These are phyloP conservation scores for Hemibagrus wyckioides DNA, from an alignment of 2,113 vertebrate species.

Conservation along the genomic window DNA sequence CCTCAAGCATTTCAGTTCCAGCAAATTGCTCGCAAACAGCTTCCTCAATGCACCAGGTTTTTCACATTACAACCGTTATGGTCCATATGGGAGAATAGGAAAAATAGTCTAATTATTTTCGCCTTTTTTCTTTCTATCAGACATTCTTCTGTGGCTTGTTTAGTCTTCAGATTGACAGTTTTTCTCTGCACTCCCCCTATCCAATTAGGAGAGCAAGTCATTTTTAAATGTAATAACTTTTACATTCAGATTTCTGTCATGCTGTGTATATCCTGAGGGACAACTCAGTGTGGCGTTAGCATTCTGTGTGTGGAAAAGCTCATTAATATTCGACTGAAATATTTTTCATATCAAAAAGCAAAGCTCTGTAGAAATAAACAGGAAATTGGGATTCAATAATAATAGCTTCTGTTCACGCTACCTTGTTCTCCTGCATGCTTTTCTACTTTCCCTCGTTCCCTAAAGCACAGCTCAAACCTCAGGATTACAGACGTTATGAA, in stretches of 20 bases:
- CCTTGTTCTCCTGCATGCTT: background rate
- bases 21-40: background rate
- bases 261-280: background rate
- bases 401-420: background rate
- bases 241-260: background rate
- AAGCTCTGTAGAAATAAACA: background rate
- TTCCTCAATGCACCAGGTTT: background rate
- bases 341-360: background rate
- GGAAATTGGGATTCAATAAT: background rate
- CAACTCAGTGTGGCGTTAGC: background rate
- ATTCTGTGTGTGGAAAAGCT: background rate
- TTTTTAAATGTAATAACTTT: background rate
- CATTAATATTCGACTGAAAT: background rate
- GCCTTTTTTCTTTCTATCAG: background rate
- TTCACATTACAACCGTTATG: background rate
- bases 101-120: background rate
- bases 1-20: background rate
- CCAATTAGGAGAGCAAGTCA: background rate
- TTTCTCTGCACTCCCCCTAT: background rate
- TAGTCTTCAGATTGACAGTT: background rate
- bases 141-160: background rate
- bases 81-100: background rate
- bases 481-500: constrained; percentile 2
- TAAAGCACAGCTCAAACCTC: background rate
- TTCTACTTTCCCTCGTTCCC: background rate